Base-by-base conservation (phyloP, 2,888 invertebrate genomes). In the Pemphredon lugubris region DNA sequence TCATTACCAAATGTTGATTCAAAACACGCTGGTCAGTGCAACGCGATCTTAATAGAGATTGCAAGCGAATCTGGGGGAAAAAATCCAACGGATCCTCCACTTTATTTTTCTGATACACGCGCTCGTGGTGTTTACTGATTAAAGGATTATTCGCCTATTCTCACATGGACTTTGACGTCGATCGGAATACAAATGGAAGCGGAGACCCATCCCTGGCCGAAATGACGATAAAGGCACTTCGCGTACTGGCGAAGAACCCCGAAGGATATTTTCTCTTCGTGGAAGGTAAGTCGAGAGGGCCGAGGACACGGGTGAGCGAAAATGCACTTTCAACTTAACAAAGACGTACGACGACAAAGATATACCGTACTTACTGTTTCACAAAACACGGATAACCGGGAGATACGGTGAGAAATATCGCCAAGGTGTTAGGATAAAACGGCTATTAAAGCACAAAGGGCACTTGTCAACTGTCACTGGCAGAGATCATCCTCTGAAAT, bases 101-200 rank as follows among this genome's bases (percentile, higher is more conserved):
- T n/a, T n/a, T n/a, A n/a, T n/a, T n/a, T n/a, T n/a, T n/a, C n/a
- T n/a, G 21, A 34, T 18, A 58, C 32, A 39, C 57, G 11, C 13
- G 65, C 39, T 21, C 30, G 37, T 13, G 2, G 6, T 7, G 26
- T 45, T 45, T 39, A 23, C 42, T 55, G 40, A 57, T 73, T 58
- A 32, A 60, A 95, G 95, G 95, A 81, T 89, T 95, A 74, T 95
- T 95, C 86, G 93, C 94, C 76, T 94, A 95, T 86, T 95, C 95
- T 16, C 95, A 95, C 87, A 94, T 95, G 94, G 94, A 94, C 84
- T 95, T 95, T 86, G 94, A 95, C 79, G 94, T 93, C 21, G 95
- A 95, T 86, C 91, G 95, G 23, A 94, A 94, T 81, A 92, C 92
- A 34, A 92, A 92, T 18, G 91, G 92, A n/a, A 89, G 89, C 14